Evolutionary conservation across 2,888 invertebrate genomes (phyloP), one percentile per base, ranked within the genome.

Genomic region (Linnaemya tessellans): DNA sequence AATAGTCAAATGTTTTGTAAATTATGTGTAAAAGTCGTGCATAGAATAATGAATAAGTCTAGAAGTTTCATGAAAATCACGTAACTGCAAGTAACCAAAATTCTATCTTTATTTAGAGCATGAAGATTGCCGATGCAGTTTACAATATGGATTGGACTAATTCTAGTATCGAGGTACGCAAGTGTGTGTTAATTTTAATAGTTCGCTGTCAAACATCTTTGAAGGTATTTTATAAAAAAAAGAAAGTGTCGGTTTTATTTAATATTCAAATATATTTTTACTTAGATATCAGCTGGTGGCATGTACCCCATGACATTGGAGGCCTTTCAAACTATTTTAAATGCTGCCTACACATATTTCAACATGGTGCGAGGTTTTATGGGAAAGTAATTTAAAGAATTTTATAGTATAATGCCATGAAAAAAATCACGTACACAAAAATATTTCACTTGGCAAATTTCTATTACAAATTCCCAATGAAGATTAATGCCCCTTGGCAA

Each of bases 301-400:
- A 85, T 88, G 58, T 88, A 88, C 74, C 88, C 89, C 22, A 88
- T 89, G 88, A 88, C 86, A 20, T 82, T 89, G 65, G 82, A 88
- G 30, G 81, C 87, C 60, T 89, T 88, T 87, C 88, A 88, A 78
- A 71, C 86, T 11, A 54, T 89, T 2, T 67, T 89, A 18, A 89
- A 87, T 79, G 68, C 87, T 10, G 77, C 88, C n/a, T 89, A 88
- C 71, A 86, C 88, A n/a, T 89, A 88, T 84, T 89, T 87, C 54
- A 88, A 88, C 0, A 74, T 89, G 62, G 71, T 79, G 22, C 58
- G 80, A 30, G 83, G 84, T 10, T 62, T 87, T n/a, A 84, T 82
- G 70, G 82, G 64, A 11, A 78, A 86, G 54, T 83, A 54, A 41
- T 41, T 35, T 1, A 35, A 25, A 0, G 7, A 20, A 18, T 41